Evolutionary conservation across 2,888 invertebrate genomes (phyloP).

Genomic region (Chouioia cunea): DNA sequence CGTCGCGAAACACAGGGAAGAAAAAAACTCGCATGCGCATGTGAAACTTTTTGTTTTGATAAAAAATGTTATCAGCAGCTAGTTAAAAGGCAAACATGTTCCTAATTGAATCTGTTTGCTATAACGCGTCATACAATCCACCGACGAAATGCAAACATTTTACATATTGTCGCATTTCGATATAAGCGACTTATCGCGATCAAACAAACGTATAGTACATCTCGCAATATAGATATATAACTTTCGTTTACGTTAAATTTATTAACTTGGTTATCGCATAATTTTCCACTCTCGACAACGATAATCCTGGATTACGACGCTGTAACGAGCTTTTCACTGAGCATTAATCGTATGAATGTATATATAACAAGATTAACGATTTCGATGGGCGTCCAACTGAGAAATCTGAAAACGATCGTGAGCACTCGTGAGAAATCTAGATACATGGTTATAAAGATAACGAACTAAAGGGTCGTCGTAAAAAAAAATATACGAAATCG

Average conservation of each 20-base stretch:
- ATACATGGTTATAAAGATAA: conserved; percentile 8
- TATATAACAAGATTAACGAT: background rate
- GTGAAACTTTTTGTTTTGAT: background rate
- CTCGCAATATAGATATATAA: no score
- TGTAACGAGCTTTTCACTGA: background rate
- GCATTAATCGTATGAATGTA: no score
- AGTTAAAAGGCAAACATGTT: conserved; percentile 19
- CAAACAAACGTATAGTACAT: conserved; percentile 32
- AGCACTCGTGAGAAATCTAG: conserved; percentile 8
- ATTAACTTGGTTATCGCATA: background rate
- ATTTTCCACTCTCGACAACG: conserved; percentile 5
- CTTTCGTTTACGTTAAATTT: conserved; percentile 29
- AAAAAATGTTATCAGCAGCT: conserved; percentile 15
- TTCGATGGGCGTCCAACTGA: background rate
- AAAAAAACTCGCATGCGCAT: no score
- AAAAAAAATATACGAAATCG: conserved; percentile 7
- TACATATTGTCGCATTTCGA: conserved; percentile 34
- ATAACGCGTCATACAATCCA: conserved; percentile 8
- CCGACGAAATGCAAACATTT: conserved; percentile 38
- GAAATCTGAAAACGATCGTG: no score
- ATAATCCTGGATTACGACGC: background rate
- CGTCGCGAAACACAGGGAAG: no score
- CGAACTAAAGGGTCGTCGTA: background rate
- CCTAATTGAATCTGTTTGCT: conserved; percentile 34
- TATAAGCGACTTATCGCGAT: conserved; percentile 39